A percentile compares a stretch with the other conserved stretches of the same genome.
Conservation (phyloP, 1,140 invertebrate genomes). For the Phymorhynchus buccinoides region DNA sequence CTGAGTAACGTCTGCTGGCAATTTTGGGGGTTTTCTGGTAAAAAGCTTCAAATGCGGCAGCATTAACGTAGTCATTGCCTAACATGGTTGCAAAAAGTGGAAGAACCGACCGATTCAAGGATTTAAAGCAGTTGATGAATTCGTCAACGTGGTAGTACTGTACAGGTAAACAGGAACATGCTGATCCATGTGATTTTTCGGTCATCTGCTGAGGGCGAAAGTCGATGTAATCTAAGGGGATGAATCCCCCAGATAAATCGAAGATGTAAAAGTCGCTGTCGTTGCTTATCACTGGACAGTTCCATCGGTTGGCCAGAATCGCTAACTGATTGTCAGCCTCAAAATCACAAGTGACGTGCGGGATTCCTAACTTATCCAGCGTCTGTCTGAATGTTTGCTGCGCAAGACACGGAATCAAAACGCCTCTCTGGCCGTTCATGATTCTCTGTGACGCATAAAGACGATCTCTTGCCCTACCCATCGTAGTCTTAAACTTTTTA, state of each 20-base stretch:
- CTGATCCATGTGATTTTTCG: constrained; percentile 34
- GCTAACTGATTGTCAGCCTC: constrained; percentile 91
- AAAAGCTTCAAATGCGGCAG: constrained; percentile 81
- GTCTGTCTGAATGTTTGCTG: constrained; percentile 83
- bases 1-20: constrained; percentile 58
- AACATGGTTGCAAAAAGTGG: constrained; percentile 86
- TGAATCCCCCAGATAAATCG: constrained; percentile 81
- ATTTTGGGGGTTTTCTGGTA: constrained; percentile 80
- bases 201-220: constrained; percentile 46
- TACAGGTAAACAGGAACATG: constrained; percentile 76
- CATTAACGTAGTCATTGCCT: constrained; percentile 89
- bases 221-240: constrained; percentile 83
- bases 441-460: constrained; percentile 73
- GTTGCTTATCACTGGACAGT: constrained; percentile 88
- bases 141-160: constrained; percentile 83
- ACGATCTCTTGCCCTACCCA: constrained; percentile 79
- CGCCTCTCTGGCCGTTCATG: constrained; percentile 55
- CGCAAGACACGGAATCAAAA: constrained; percentile 75
- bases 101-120: constrained; percentile 79
- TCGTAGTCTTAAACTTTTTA: constrained; percentile 83
- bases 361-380: constrained; percentile 79
- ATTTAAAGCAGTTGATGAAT: constrained; percentile 80
- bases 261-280: constrained; percentile 95
- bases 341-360: constrained; percentile 82
- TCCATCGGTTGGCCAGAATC: constrained; percentile 81